Conservation (phyloP, 2,797 vertebrate genomes). For the Columba guinea region DNA sequence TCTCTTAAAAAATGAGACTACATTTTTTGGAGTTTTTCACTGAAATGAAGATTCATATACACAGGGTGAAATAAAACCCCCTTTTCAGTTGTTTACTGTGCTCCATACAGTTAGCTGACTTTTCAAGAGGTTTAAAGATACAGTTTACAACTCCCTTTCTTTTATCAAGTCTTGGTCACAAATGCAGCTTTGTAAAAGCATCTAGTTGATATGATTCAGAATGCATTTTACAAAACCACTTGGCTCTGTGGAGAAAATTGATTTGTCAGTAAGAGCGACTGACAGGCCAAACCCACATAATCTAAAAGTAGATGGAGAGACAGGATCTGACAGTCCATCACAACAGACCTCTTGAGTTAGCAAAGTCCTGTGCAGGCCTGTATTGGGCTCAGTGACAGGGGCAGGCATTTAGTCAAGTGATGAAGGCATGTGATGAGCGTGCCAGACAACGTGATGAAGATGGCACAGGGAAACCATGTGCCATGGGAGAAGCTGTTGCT, state of each 20-base stretch:
- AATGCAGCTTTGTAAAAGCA: slow-evolving; percentile 12
- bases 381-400: accelerated
- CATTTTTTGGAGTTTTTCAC: not conserved
- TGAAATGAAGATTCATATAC: not conserved
- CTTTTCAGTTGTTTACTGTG: not conserved
- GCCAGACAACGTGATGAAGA: not conserved
- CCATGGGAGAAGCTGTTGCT: not conserved
- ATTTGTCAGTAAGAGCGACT: slow-evolving; percentile 4
- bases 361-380: not conserved
- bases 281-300: slow-evolving; percentile 4
- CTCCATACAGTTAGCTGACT: not conserved
- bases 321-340: not conserved
- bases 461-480: not conserved
- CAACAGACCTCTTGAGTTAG: not conserved
- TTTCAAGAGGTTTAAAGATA: not conserved
- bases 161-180: not conserved
- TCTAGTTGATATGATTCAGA: slow-evolving; percentile 40
- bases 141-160: not conserved
- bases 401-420: not conserved
- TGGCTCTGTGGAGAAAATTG: not conserved
- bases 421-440: accelerated
- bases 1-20: not conserved
- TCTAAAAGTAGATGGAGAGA: not conserved
- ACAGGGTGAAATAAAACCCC: not conserved
- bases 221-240: slow-evolving; percentile 10